Evolutionary conservation across 2,797 vertebrate genomes (phyloP).

Genomic region (Argyrosomus regius): DNA sequence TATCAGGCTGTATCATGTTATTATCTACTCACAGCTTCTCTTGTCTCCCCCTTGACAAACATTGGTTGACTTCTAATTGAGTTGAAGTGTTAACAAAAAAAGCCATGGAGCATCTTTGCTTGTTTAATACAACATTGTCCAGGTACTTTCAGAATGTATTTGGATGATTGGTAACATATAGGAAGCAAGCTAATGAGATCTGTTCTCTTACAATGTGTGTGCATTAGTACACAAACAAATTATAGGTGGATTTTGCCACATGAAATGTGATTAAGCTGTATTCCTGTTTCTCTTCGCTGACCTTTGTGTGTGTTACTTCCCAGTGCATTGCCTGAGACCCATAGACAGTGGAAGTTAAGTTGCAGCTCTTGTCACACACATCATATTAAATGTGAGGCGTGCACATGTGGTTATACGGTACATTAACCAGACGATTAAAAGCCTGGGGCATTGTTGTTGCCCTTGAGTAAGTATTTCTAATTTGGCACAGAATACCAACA

Average conservation of each 20-base stretch:
- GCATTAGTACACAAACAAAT: conserved; percentile 35
- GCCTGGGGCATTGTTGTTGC: background rate
- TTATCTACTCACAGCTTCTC: background rate
- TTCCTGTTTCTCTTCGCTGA: conserved; percentile 4
- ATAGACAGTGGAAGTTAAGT: conserved; percentile 3
- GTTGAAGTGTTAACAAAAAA: conserved; percentile 26
- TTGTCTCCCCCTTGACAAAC: background rate
- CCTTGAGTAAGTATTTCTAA: conserved; percentile 4
- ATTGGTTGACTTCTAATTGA: conserved; percentile 7
- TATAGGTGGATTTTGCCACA: conserved; percentile 9
- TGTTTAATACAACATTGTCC: conserved; percentile 49
- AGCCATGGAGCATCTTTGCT: conserved; percentile 10
- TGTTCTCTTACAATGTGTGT: conserved; percentile 15
- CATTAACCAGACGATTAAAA: conserved; percentile 23
- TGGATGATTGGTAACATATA: conserved; percentile 34
- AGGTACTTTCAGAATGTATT: conserved; percentile 52
- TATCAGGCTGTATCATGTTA: background rate
- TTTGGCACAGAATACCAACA: background rate
- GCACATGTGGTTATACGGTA: conserved; percentile 5
- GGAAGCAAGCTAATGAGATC: conserved; percentile 51
- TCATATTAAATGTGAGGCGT: conserved; percentile 17
- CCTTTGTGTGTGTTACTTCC: conserved; percentile 18
- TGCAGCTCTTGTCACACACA: conserved; percentile 28
- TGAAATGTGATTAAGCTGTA: background rate
- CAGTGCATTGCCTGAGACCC: background rate